Evolutionary conservation across 2,888 invertebrate genomes (phyloP), one percentile per base, ranked within the genome.

Genomic region (Laspeyria flexula): DNA sequence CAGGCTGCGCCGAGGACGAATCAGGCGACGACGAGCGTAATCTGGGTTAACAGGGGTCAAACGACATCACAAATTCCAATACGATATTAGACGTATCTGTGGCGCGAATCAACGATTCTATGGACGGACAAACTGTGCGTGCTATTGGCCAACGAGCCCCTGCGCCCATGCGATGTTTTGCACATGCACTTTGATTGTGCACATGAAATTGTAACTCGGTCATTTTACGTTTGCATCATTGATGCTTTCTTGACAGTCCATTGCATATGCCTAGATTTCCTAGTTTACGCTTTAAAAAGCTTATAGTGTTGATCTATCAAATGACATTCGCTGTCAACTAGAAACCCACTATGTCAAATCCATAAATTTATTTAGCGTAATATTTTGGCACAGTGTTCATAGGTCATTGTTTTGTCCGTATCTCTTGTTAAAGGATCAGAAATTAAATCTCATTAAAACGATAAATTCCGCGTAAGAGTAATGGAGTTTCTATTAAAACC

Each of bases 1-100:
- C 91, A 92, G 86, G 86, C 88, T 77, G 81, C 81, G 65, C 67
- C 81, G 90, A 87, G 90, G 92, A 92, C 90, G 92, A 92, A 92
- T 92, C 92, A 91, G 90, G 92, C 88, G 91, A 85, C 90, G 91
- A 89, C 92, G 84, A 88, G 86, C 92, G 93, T 94, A 94, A 94
- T 94, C 94, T 94, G 93, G 94, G 94, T 95, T 94, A 95, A 95
- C 94, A 93, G 94, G 94, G 94, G 94, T 95, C 94, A 94, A 95
- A 94, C 94, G 94, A 93, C 94, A 93, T 93, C 93, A 94, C 94
- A 94, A 93, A 94, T 94, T 94, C 94, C 94, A 93, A 93, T 93
- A 93, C 92, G 93, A 92, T 90, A 92, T 93, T 92, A 92, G 90
- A 93, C 88, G 88, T 90, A 92, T 92, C 92, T 89, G 90, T 89